Percentiles rank a stretch among this genome's conserved stretches.
Conservation (phyloP, 1,140 invertebrate species). For the Gonioctena quinquepunctata region DNA sequence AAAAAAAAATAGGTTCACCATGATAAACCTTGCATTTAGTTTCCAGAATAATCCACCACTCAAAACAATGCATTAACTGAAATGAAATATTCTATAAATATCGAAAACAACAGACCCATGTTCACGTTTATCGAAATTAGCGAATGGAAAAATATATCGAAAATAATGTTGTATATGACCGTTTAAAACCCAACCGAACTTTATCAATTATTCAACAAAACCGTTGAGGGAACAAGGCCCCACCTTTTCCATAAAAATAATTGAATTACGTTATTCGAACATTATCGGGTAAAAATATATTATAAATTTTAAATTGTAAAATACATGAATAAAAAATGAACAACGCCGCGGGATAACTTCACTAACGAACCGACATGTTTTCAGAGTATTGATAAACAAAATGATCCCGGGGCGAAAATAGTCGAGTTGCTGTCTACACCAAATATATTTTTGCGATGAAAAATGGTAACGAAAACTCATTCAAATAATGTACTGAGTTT, state of each 20-base stretch:
- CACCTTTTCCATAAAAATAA: neutral
- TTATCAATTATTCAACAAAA: neutral
- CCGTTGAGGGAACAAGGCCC: neutral
- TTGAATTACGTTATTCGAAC: neutral
- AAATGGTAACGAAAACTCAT: too few relatives aligned
- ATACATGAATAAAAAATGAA: slow-evolving; percentile 30
- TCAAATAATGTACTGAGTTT: too few relatives aligned
- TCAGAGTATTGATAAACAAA: slow-evolving; percentile 44
- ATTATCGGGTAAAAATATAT: neutral
- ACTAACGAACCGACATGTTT: slow-evolving; percentile 39
- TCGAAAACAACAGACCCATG: neutral
- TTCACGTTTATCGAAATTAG: neutral
- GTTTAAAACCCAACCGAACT: neutral
- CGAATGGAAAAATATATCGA: neutral
- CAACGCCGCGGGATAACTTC: slow-evolving; percentile 18
- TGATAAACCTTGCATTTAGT: too few relatives aligned
- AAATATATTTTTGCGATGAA: too few relatives aligned
- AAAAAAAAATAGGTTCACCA: too few relatives aligned
- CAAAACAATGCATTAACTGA: neutral
- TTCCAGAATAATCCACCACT: too few relatives aligned
- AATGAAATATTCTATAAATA: neutral
- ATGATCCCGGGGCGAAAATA: slow-evolving; percentile 42
- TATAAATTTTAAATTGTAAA: neutral
- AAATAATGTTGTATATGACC: neutral
- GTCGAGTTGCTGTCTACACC: slow-evolving; percentile 37